These are phyloP conservation scores for Sylvietta virens DNA, from an alignment of 2,113 vertebrate genomes.

Conservation along the genomic window DNA sequence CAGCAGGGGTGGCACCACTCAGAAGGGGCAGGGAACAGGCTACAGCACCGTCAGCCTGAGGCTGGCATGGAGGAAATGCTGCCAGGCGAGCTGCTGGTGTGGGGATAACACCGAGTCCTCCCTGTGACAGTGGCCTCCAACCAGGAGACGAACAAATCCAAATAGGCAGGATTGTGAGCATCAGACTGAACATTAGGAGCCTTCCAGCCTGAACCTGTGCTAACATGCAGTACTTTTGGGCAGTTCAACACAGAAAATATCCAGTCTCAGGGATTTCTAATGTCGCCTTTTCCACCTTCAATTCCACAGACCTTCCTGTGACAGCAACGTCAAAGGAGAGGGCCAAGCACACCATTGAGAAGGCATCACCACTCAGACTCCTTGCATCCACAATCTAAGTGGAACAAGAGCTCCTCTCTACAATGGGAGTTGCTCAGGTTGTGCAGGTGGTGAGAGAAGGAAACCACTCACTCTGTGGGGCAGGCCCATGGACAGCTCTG, in stretches of 20 bases:
- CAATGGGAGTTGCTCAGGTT: rapidly evolving
- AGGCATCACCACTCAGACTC: background rate
- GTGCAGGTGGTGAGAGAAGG: background rate
- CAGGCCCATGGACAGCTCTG: background rate
- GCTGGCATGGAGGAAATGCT: rapidly evolving
- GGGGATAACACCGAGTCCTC: rapidly evolving
- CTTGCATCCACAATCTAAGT: rapidly evolving
- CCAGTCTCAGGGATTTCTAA: background rate
- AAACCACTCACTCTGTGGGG: background rate
- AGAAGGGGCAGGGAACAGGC: background rate
- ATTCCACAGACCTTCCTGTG: background rate
- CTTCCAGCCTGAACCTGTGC: background rate
- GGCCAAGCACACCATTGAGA: background rate
- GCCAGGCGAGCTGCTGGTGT: background rate
- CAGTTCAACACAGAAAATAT: background rate
- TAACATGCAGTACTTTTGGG: background rate
- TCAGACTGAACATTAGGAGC: background rate
- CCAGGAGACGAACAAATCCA: background rate
- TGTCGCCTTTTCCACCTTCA: background rate
- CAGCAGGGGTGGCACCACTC: background rate
- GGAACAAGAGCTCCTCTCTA: background rate
- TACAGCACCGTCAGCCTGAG: rapidly evolving
- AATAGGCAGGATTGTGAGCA: rapidly evolving
- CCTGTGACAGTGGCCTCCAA: background rate
- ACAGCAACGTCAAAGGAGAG: background rate